These are phyloP conservation scores for Clavelina lepadiformis DNA, from an alignment of 23 tunicate genomes.

Conservation along the genomic window DNA sequence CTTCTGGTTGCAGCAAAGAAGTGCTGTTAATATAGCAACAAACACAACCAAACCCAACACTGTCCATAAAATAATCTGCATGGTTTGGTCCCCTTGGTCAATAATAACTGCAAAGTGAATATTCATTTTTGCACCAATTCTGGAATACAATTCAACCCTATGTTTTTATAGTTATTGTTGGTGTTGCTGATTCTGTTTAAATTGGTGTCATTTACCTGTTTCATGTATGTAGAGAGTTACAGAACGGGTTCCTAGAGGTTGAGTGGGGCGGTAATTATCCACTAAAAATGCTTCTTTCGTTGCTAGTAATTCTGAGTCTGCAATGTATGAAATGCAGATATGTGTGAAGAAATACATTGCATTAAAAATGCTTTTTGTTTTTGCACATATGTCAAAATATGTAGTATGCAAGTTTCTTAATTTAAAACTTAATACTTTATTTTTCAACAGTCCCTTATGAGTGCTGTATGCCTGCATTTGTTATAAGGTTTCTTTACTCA, in stretches of 20 bases:
- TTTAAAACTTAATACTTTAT: too few species aligned
- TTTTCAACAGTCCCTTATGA: too few species aligned
- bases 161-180: background rate
- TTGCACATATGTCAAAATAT: too few species aligned
- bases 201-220: too few species aligned
- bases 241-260: constrained; percentile 10
- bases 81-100: too few species aligned
- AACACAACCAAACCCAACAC: constrained; percentile 16
- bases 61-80: constrained; percentile 27
- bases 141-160: background rate
- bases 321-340: too few species aligned
- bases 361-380: too few species aligned
- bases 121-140: background rate
- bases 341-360: too few species aligned
- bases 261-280: constrained; percentile 51
- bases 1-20: constrained; percentile 19
- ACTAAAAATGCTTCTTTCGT: background rate
- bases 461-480: too few species aligned
- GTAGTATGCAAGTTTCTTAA: too few species aligned
- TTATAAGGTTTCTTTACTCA: too few species aligned
- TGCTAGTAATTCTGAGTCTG: background rate
- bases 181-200: too few species aligned
- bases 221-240: constrained; percentile 10
- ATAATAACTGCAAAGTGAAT: background rate
- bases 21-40: constrained; percentile 17